Evolutionary conservation across 2,113 vertebrate species (phyloP).

Genomic region (Okapia johnstoni): DNA sequence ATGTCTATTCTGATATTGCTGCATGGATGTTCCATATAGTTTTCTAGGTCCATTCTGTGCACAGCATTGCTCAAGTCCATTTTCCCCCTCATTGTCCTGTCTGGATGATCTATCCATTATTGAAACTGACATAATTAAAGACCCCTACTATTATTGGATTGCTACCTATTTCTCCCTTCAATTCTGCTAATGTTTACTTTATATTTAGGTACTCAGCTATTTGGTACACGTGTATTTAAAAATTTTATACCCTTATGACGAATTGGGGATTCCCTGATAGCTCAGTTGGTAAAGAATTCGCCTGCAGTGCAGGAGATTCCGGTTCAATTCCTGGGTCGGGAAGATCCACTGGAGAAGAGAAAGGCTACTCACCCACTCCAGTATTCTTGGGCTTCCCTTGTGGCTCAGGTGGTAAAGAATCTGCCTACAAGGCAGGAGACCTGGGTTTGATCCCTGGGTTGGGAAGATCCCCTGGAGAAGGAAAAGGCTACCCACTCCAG

Average conservation of each 20-base stretch:
- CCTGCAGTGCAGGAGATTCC: too few species aligned
- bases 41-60: not conserved
- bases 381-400: too few species aligned
- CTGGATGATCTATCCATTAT: not conserved
- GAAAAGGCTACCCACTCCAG: too few species aligned
- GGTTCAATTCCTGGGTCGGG: too few species aligned
- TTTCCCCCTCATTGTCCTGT: not conserved
- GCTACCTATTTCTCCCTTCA: not conserved
- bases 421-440: too few species aligned
- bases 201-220: not conserved
- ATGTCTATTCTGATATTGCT: not conserved
- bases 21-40: not conserved
- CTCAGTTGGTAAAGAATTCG: too few species aligned
- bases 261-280: too few species aligned
- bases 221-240: not conserved
- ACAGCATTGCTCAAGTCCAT: not conserved
- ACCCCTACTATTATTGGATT: not conserved
- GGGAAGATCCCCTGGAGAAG: too few species aligned
- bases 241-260: not conserved
- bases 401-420: too few species aligned
- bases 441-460: too few species aligned
- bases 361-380: too few species aligned
- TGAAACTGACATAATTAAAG: not conserved
- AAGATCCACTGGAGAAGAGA: too few species aligned
- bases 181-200: not conserved